Conservation (phyloP, 2,113 vertebrate species). For the Protobothrops flavoviridis region DNA sequence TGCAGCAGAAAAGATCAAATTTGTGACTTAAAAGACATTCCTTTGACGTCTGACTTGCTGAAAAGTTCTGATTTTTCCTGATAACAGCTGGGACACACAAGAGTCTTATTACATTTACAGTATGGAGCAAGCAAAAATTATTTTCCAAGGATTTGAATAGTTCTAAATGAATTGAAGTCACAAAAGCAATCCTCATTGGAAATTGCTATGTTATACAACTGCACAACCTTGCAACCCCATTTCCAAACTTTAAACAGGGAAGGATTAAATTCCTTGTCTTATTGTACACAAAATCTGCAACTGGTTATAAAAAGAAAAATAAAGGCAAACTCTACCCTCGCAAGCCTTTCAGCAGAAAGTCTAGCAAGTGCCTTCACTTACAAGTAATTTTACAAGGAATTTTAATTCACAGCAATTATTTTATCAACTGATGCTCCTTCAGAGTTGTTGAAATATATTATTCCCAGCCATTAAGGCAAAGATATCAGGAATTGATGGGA, state of each 20-base stretch:
- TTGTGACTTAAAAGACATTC: background rate
- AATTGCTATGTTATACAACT: background rate
- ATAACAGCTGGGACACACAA: background rate
- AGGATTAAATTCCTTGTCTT: background rate
- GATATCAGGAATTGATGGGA: background rate
- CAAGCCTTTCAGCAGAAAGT: background rate
- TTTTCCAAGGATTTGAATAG: background rate
- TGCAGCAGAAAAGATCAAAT: background rate
- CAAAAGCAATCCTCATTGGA: background rate
- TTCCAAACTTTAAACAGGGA: background rate
- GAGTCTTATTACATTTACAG: background rate
- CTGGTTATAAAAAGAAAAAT: background rate
- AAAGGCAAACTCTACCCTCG: too few species aligned
- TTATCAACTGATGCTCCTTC: background rate
- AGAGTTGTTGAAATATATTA: background rate
- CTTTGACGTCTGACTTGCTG: background rate
- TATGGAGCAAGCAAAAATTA: background rate
- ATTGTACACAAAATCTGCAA: background rate
- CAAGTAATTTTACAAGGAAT: background rate
- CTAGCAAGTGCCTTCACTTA: background rate
- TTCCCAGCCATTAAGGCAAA: background rate
- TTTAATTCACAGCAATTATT: background rate
- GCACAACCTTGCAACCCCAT: conserved; percentile 21
- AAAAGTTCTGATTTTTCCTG: background rate
- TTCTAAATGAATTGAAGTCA: background rate